Base-by-base conservation (phyloP, 2,888 invertebrate species). In the Sphinx pinastri region DNA sequence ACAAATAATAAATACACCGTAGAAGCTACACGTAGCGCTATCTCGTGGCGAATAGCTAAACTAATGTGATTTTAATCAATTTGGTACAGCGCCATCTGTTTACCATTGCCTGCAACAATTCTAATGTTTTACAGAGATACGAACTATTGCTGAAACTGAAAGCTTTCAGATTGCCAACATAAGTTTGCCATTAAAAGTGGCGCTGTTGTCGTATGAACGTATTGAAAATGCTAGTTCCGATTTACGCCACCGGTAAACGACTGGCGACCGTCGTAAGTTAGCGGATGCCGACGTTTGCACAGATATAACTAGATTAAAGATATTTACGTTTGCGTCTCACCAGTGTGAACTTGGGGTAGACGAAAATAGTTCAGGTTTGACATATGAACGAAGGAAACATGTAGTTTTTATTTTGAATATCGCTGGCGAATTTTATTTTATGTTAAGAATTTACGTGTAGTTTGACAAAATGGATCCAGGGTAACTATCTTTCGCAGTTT, bases 291-390 rank as follows among this genome's bases (percentile, higher is more conserved):
- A 73, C 77, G 74, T 71, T 71, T 73, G 77, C 75, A 80, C 73
- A 73, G 69, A 75, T 78, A 78, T 76, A 80, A 76, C 77, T 77
- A 79, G 79, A 79, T 78, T 81, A 82, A 81, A 80, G 78, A 83
- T 89, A 88, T 88, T 88, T 89, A 85, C 82, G 84, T 86, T 84
- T 87, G 82, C 83, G 82, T 80, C 82, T 73, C 84, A 85, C 87
- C 87, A 86, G 85, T 88, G 89, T 91, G 93, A 93, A 92, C 93
- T 93, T 93, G 92, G 88, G 77, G 84, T 80, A 79, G 88, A 88
- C 90, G 79, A 88, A 93, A 94, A 94, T 93, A 93, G 93, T 92
- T 85, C 75, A 83, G 88, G 89, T 93, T 93, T 93, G 93, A 93
- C 93, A 93, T 91, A 92, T 88, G 88, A 84, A 88, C 86, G 88